Conservation (phyloP, 1,140 invertebrate species). For the Medauroidea extradentata region DNA sequence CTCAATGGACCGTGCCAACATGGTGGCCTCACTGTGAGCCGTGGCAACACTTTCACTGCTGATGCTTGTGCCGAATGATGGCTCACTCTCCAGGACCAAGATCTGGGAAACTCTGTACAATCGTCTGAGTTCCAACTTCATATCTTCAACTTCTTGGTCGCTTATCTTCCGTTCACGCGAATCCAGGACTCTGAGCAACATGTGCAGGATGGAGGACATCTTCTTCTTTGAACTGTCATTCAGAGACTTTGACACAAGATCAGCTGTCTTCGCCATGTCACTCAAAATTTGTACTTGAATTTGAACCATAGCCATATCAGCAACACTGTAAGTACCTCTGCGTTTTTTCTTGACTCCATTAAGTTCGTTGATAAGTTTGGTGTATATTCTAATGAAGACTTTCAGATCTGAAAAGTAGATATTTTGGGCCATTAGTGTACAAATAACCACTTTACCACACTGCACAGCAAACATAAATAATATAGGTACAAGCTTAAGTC, state of each 20-base stretch:
- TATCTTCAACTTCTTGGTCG: slow-evolving; percentile 11
- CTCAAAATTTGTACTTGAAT: not conserved
- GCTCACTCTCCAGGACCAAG: slow-evolving; percentile 6
- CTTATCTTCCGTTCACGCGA: not conserved
- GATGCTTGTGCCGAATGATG: not conserved
- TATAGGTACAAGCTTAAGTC: no score
- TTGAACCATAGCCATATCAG: no score
- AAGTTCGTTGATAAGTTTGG: no score
- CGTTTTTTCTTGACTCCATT: no score
- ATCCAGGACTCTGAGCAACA: not conserved
- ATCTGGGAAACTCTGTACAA: slow-evolving; percentile 14
- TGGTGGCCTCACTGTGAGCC: not conserved
- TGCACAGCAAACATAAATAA: no score
- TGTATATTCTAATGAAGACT: no score
- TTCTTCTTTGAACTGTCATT: not conserved
- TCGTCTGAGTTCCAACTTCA: slow-evolving; percentile 18
- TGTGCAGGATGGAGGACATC: not conserved
- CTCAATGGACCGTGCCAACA: not conserved
- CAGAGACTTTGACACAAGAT: not conserved
- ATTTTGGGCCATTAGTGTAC: no score
- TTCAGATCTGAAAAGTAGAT: no score
- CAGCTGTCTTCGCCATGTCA: not conserved
- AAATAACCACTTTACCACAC: no score
- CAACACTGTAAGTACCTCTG: no score
- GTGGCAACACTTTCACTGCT: not conserved